Evolutionary conservation across 2,888 invertebrate genomes (phyloP).

Genomic region (Chloroclysta siterata): DNA sequence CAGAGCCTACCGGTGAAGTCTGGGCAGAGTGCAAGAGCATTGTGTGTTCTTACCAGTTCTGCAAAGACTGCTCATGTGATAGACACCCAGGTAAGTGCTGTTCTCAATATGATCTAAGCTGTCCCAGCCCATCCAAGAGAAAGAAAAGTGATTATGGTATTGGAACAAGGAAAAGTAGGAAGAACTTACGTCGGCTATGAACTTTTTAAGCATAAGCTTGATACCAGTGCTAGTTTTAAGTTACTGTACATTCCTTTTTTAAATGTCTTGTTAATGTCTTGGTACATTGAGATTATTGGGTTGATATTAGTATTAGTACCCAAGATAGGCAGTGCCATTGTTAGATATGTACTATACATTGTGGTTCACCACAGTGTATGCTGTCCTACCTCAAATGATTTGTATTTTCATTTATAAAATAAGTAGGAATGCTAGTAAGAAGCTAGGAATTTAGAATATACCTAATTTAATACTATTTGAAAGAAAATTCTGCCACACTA

Average conservation of each 20-base stretch:
- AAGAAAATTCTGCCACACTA: conserved; percentile 17
- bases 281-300: conserved; percentile 45
- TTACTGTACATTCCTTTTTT: conserved; percentile 66
- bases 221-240: conserved; percentile 58
- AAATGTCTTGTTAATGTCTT: conserved; percentile 41
- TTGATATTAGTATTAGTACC: conserved; percentile 20
- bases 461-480: conserved; percentile 19
- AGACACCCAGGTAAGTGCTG: conserved; percentile 75
- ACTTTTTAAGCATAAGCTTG: conserved; percentile 44
- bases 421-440: conserved; percentile 31
- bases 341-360: conserved; percentile 27
- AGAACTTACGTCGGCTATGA: conserved; percentile 74
- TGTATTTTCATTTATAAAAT: conserved; percentile 31
- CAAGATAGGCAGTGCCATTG: conserved; percentile 41
- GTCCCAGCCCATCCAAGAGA: conserved; percentile 80
- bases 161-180: conserved; percentile 75
- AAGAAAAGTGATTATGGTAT: conserved; percentile 67
- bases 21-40: conserved; percentile 82
- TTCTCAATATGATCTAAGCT: conserved; percentile 72
- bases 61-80: conserved; percentile 75
- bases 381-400: conserved; percentile 40
- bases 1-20: conserved; percentile 73
- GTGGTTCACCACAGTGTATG: conserved; percentile 29
- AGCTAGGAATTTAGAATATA: conserved; percentile 31
- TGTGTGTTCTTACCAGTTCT: conserved; percentile 81